Evolutionary conservation across 1,140 invertebrate genomes (phyloP), one percentile per base, ranked within the genome.

Genomic region (roundworm (Caenorhabditis elegans)): DNA sequence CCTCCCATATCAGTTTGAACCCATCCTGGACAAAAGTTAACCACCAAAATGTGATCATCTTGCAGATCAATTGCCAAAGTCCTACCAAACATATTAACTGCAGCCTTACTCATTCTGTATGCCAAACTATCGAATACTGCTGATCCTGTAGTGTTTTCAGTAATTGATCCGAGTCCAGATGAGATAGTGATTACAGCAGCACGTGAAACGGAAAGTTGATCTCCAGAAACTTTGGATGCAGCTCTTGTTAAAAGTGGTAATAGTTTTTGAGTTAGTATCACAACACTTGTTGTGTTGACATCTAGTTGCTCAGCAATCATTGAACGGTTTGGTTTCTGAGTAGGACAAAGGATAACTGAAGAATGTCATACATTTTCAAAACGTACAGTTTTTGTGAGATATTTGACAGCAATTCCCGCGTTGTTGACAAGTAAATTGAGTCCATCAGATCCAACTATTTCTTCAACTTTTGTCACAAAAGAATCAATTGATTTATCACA

Each of bases 381-480:
- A n/a, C n/a, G n/a, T n/a, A n/a, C n/a, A n/a, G n/a, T n/a, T n/a
- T n/a, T n/a, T n/a, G n/a, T n/a, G n/a, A n/a, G n/a, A n/a, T n/a
- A n/a, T n/a, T n/a, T n/a, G n/a, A n/a, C n/a, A n/a, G n/a, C n/a
- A n/a, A n/a, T n/a, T 36, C 77, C 79, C 0, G 79, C 79, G 36
- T 80, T 80, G 60, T 80, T 80, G 13, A 80, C 60, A 17, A 80
- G n/a, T 8, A 75, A 17, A 28, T 80, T 80, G 24, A 80, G 28
- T 3, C 79, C 79, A 28, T 70, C 28, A 17, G 13, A 36, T 31
- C 60, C 60, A 10, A 80, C 55, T 19, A 75, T 28, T 24, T 80
- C n/a, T 2, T 17, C 24, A n/a, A 75, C 47, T 22, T 75, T 26
- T 13, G 26, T 11, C 10, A 77, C 43, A 49, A 70, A 80, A 2